phyloP scores from a whole-genome alignment of 2,113 vertebrate species.

The cat (Felis catus) region F.catus_Fca126_mat1.0 CM031418.1:70938501-70939000 shows the following conservation, averaged over 20 bases:
- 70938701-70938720: not conserved
- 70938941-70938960: slow-evolving; percentile 85
- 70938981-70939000: slow-evolving; percentile 91
- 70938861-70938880: slow-evolving; percentile 84
- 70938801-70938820: not conserved
- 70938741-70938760: not conserved
- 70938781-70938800: not conserved
- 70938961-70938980: slow-evolving; percentile 90
- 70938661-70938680: not conserved
- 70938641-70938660: not conserved
- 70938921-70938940: slow-evolving; percentile 37
- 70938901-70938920: slow-evolving; percentile 91
- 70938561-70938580: not conserved
- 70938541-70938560: not conserved
- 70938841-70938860: slow-evolving; percentile 96
- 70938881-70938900: slow-evolving; percentile 96
- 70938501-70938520: not conserved
- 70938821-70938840: slow-evolving; percentile 91
- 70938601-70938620: not conserved
- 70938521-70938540: not conserved
- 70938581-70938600: not conserved
- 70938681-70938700: not conserved
- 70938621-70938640: not conserved
- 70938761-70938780: not conserved
- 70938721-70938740: not conserved